Conservation (phyloP, 2,113 vertebrate species). For the Rhabdornis inornatus region DNA sequence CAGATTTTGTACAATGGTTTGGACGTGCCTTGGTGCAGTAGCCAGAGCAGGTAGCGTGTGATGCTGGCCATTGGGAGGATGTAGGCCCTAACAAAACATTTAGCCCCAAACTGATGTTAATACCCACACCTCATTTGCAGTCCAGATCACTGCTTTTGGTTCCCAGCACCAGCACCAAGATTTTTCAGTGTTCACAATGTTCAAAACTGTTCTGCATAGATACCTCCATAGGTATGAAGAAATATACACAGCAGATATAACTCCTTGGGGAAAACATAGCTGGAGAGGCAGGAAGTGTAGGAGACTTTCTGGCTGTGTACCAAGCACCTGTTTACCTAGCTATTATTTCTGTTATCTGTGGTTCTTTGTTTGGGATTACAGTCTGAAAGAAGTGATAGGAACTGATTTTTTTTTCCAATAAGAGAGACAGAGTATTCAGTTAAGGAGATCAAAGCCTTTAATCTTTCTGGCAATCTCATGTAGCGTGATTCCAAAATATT, state of each 20-base stretch:
- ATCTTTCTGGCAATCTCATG: neutral
- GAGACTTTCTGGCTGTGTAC: neutral
- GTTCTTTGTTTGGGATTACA: neutral
- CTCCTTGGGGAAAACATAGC: neutral
- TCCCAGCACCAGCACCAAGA: neutral
- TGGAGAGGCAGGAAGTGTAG: neutral
- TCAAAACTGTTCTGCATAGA: neutral
- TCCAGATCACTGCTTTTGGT: neutral
- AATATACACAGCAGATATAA: neutral
- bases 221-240: neutral
- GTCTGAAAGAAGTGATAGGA: neutral
- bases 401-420: neutral
- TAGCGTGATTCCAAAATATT: neutral
- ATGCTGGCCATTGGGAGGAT: neutral
- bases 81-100: neutral
- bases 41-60: neutral
- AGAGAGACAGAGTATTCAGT: neutral
- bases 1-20: rapidly evolving
- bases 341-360: neutral
- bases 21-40: neutral
- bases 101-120: neutral
- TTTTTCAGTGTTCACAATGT: neutral
- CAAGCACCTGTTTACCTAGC: neutral
- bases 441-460: neutral
- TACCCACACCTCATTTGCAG: neutral